These are phyloP conservation scores for Strigops habroptila DNA, from an alignment of 2,113 vertebrate species.

Conservation along the genomic window DNA sequence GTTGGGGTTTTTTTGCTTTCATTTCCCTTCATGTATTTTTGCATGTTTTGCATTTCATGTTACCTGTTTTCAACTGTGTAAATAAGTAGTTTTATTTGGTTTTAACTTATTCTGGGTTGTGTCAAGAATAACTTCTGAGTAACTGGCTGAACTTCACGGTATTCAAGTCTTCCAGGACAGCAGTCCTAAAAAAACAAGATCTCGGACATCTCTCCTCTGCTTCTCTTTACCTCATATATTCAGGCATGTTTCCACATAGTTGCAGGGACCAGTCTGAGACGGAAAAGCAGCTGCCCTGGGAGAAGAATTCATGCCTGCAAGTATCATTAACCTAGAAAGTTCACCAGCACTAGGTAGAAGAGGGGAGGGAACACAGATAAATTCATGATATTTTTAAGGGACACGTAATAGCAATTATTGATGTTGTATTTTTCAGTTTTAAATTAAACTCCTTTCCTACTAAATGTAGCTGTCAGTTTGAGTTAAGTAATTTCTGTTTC, in stretches of 20 bases:
- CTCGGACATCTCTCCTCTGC: neutral
- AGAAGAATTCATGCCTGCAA: slow-evolving; percentile 19
- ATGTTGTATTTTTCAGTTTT: neutral
- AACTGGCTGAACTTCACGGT: neutral
- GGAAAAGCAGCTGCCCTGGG: neutral
- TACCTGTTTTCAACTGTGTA: neutral
- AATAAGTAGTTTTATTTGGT: neutral
- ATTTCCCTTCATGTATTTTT: neutral
- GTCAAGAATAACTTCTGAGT: neutral
- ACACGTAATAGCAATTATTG: neutral
- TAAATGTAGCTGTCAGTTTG: neutral
- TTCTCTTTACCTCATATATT: neutral
- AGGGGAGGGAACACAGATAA: neutral
- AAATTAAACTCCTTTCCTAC: neutral
- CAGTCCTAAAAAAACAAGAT: neutral
- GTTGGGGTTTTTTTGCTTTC: neutral
- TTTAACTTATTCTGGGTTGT: neutral
- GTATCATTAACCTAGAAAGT: slow-evolving; percentile 7
- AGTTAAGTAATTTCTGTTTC: neutral
- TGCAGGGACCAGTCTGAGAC: neutral
- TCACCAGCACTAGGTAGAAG: neutral
- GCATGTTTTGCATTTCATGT: neutral
- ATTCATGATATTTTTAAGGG: neutral
- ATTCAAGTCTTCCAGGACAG: neutral
- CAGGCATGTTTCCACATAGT: neutral